Evolutionary conservation across 2,797 vertebrate species (phyloP), one percentile per base, ranked within the genome.

Genomic region (Betta splendens): DNA sequence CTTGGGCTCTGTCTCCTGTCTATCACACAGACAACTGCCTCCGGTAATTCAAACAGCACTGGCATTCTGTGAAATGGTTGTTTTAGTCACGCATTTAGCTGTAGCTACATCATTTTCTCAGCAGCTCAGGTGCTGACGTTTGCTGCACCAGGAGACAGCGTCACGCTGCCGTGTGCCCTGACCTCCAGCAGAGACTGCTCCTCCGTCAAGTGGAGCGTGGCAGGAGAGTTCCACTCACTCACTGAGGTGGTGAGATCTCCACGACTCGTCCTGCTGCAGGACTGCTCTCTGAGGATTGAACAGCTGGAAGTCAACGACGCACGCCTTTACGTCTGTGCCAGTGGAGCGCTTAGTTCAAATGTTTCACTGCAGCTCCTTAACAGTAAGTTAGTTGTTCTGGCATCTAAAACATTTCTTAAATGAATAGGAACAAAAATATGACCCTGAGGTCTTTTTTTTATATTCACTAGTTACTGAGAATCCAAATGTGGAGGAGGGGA

Each of bases 221-320:
- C 1, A n/a, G 59, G 8, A n/a, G 0, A 2, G 1, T 49, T 21
- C 38, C n/a, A 9, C 3, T 15, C 17, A 4, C 3, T 7, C 0
- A 12, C 5, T 12, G 21, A 51, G 7, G 37, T 84, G 48, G 80
- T 81, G 63, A 50, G 8, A 6, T 25, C 5, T 12, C 20, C 33
- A 35, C 28, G 60, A 15, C 3, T 72, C 1, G n/a, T 1, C 5
- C 29, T 89, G 39, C 56, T 36, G 2, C 37, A 15, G 15, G 62
- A 82, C 72, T 89, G 89, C 51, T 87, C 84, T 17, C 74, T 90
- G 55, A 7, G 54, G 20, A 85, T 89, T 0, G 5, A 55, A 31
- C 35, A 52, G 15, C 47, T 85, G 23, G 12, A 1, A 0, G 29
- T 13, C 0, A 0, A 29, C 1, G 76, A 85, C 40, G 81, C 83